A percentile compares a stretch with the other conserved stretches of the same genome.
phyloP scores from a whole-genome alignment of 1,140 invertebrate species.

The Nasonia longicornis region DNA sequence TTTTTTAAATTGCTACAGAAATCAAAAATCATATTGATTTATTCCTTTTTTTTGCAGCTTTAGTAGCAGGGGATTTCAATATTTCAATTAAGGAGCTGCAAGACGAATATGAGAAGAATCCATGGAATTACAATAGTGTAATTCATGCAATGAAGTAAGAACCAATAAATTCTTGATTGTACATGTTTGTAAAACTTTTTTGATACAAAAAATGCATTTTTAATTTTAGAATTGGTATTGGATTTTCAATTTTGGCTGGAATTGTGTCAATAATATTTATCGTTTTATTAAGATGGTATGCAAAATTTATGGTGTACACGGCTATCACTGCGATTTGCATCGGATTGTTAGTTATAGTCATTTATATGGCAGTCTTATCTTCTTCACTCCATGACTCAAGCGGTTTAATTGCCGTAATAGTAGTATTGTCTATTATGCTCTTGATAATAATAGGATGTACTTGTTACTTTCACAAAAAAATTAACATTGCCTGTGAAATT shows the following conservation, averaged over 20 bases:
- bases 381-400: background rate
- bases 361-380: background rate
- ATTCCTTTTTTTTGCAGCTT: background rate
- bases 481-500: conserved; percentile 11
- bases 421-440: background rate
- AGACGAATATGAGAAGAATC: no score
- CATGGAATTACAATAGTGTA: background rate
- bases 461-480: conserved; percentile 3
- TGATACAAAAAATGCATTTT: background rate
- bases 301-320: background rate
- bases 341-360: background rate
- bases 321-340: background rate
- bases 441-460: background rate
- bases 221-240: background rate
- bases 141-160: background rate
- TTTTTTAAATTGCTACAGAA: background rate
- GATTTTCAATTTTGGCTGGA: background rate
- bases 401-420: no score
- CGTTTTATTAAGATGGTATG: conserved; percentile 11
- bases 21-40: background rate
- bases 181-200: background rate
- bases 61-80: background rate
- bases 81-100: no score
- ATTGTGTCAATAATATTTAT: background rate
- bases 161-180: background rate